Percentiles rank a stretch among this genome's conserved stretches.
Conservation (phyloP, 1,140 invertebrate species). For the Cyclargus thomasi region DNA sequence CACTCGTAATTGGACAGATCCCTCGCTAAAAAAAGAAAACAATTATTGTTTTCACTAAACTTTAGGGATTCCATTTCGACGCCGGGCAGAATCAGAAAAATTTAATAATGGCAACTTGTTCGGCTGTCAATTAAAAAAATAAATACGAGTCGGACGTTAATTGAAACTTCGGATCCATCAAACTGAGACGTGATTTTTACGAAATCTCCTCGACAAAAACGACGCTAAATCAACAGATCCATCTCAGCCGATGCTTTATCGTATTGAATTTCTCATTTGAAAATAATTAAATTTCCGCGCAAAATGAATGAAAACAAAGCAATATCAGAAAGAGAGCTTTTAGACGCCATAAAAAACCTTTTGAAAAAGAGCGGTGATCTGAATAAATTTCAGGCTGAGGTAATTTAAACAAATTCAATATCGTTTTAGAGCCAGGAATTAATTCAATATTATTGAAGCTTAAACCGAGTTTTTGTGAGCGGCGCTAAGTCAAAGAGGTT, state of each 20-base stretch:
- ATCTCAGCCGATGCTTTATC: constrained; percentile 28
- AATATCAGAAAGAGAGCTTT: constrained; percentile 54
- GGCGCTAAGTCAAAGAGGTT: neutral
- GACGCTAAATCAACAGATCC: constrained; percentile 20
- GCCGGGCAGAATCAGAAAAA: neutral
- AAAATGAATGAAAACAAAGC: constrained; percentile 54
- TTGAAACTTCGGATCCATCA: constrained; percentile 17
- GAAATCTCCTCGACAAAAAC: constrained; percentile 15
- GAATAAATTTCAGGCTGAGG: constrained; percentile 60
- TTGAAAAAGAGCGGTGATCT: constrained; percentile 53
- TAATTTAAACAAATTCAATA: constrained; percentile 33
- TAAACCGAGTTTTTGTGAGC: constrained; percentile 11
- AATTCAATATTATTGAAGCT: constrained; percentile 22
- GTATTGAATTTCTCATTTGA: constrained; percentile 31
- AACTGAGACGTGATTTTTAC: constrained; percentile 14
- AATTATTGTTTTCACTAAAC: neutral
- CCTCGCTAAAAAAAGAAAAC: neutral
- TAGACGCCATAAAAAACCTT: constrained; percentile 61
- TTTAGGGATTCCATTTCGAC: neutral
- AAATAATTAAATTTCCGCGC: constrained; percentile 38
- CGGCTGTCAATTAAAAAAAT: constrained; percentile 16
- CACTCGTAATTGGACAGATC: neutral
- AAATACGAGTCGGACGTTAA: constrained; percentile 16
- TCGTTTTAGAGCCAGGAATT: constrained; percentile 21
- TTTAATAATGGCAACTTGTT: constrained; percentile 15